Evolutionary conservation across 2,888 invertebrate genomes (phyloP), one percentile per base, ranked within the genome.

Genomic region (Ormyrus thymus): DNA sequence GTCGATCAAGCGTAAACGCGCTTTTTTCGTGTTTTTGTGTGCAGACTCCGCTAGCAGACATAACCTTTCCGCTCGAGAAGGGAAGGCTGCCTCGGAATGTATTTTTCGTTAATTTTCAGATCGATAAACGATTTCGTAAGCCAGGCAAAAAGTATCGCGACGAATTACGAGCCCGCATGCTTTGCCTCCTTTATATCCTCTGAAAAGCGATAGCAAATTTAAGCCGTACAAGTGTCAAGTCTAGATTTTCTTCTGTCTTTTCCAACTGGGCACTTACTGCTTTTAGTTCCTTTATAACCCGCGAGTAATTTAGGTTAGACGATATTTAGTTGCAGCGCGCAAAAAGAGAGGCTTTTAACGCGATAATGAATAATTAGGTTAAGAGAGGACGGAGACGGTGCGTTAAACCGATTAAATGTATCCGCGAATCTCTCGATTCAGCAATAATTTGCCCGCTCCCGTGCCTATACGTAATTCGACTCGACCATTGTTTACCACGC

Each of bases 201-300:
- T 50, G 61, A 55, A 29, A 50, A 73, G 68, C 46, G 69, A 70
- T 69, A 70, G 53, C 13, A 59, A 74, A 75, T 74, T 70, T 56
- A 65, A 74, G 58, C 55, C 68, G 29, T 75, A 79, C 74, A 75
- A 78, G 59, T 79, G 74, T 53, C 71, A 9, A 50, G 45, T 9
- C 46, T 15, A 58, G n/a, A 8, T 13, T 55, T 8, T 55, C 13
- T 13, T 29, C 29, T 29, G 29, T 15, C 15, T 64, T 29, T 29
- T 29, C 29, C 29, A 29, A 29, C 29, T 29, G 29, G 29, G 29
- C 4, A 29, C 29, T 29, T 29, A 29, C 55, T 53, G 8, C 45
- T n/a, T 11, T 2, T 59, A 48, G 15, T 58, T 48, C 13, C 10
- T 46, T 48, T 51, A 6, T 53, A 51, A 51, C 15, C 11, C 5